These are phyloP conservation scores for Cheilosia soror DNA, from an alignment of 2,888 invertebrate genomes.

Conservation along the genomic window DNA sequence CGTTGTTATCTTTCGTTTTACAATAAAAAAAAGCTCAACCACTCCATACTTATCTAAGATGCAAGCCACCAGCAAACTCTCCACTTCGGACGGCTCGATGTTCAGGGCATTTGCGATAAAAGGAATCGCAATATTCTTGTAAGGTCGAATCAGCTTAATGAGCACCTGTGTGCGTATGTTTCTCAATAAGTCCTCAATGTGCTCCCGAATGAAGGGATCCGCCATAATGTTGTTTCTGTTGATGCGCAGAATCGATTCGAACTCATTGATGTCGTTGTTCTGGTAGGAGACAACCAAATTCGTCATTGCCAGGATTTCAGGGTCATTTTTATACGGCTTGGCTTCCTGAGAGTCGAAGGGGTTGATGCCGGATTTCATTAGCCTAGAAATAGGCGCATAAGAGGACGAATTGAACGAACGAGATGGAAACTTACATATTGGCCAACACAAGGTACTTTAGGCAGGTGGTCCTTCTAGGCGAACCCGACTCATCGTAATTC, in stretches of 20 bases:
- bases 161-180: constrained; percentile 99
- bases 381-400: constrained; percentile 84
- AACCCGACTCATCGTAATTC: constrained; percentile 99
- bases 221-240: constrained; percentile 99
- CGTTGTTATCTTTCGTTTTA: not conserved
- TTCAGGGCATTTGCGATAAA: constrained; percentile 98
- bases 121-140: constrained; percentile 98
- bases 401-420: too few relatives aligned
- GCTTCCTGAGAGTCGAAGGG: constrained; percentile 99
- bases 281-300: constrained; percentile 98
- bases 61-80: constrained; percentile 97
- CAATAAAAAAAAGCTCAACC: not conserved
- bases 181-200: constrained; percentile 97
- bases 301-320: constrained; percentile 99
- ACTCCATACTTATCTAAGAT: constrained; percentile 95
- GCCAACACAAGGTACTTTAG: constrained; percentile 98
- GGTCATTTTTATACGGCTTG: constrained; percentile 99
- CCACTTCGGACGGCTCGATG: constrained; percentile 97
- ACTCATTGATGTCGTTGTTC: constrained; percentile 99
- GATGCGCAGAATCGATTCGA: constrained; percentile 97
- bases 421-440: constrained; percentile 92
- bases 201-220: constrained; percentile 99
- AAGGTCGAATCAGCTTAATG: constrained; percentile 98
- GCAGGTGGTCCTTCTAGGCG: constrained; percentile 97
- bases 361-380: constrained; percentile 99